Percentiles rank a stretch among this genome's conserved stretches.
Conservation (phyloP, 1,140 invertebrate genomes). For the Leptinotarsa defecta region DNA sequence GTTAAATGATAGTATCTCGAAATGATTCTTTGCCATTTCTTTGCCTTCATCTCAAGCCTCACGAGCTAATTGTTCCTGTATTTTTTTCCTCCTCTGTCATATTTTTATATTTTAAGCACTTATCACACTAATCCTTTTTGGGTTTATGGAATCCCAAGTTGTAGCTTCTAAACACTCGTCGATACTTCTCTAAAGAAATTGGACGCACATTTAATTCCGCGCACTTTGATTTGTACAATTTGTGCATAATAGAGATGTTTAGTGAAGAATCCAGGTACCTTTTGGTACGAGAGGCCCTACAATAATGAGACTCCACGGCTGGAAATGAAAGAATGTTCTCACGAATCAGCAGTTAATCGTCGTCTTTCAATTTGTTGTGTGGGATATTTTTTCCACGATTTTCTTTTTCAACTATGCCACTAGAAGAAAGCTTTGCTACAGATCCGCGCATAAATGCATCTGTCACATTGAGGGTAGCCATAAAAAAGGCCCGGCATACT, state of each 20-base stretch:
- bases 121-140: constrained; percentile 42
- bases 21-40: constrained; percentile 40
- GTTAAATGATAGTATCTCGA: constrained; percentile 28
- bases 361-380: not conserved
- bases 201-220: constrained; percentile 18
- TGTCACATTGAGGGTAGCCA: not conserved
- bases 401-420: constrained; percentile 4
- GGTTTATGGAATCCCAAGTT: constrained; percentile 38
- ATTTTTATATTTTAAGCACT: constrained; percentile 31
- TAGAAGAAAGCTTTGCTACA: not conserved
- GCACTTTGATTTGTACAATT: constrained; percentile 37
- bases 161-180: constrained; percentile 35
- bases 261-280: constrained; percentile 24
- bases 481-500: not conserved
- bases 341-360: not conserved
- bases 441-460: not conserved
- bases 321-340: not conserved
- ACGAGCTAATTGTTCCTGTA: constrained; percentile 29
- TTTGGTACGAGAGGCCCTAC: not conserved
- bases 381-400: not conserved
- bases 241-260: constrained; percentile 13
- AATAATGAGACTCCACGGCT: constrained; percentile 20
- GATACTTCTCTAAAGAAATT: constrained; percentile 36
- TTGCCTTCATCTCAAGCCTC: constrained; percentile 42
- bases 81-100: constrained; percentile 32